Base-by-base conservation (phyloP, 2,113 vertebrate species). In the Ciconia stormi region DNA sequence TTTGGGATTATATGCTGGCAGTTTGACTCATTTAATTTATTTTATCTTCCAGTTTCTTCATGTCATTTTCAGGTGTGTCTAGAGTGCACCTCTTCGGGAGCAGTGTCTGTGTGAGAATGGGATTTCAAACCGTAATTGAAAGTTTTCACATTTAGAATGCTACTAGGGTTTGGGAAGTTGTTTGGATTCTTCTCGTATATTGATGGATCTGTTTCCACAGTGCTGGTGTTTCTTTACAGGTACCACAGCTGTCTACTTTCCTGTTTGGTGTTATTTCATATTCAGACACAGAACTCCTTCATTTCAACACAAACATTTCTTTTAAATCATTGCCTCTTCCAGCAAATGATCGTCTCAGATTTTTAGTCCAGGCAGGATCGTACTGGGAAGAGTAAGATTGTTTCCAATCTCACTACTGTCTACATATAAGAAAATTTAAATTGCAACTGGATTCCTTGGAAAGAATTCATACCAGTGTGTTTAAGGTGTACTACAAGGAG, bases 211-310 rank as follows among this genome's bases (percentile, higher is more conserved):
- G 42, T 92, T 94, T 96, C 84, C 83, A 89, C 61, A 81, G 66
- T 87, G 81, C 29, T 81, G 26, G 83, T 72, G 32, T 80, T 62
- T 91, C 67, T 87, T 96, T 96, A 89, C 89, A 89, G 81, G 62
- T 91, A 86, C 49, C 80, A 67, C 88, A 55, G 74, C 53, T 90
- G 34, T 46, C 46, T 82, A 16, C 65, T 91, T 27, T 73, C 90
- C 97, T 96, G 87, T 50, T 93, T 88, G 89, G 26, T 93, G 29
- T 92, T 90, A 19, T 93, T 97, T 93, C 23, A 19, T 95, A 83
- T 59, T 94, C 83, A 94, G 72, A 66, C 22, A 71, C 29, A 59
- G 30, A 46, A 71, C 59, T 89, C 67, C 29, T 80, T 63, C 38
- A 52, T 56, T 83, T 88, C 59, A 62, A 8, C 47, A 40, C 47